phyloP scores from a whole-genome alignment of 2,797 vertebrate genomes.

The Taeniopygia guttata region DNA sequence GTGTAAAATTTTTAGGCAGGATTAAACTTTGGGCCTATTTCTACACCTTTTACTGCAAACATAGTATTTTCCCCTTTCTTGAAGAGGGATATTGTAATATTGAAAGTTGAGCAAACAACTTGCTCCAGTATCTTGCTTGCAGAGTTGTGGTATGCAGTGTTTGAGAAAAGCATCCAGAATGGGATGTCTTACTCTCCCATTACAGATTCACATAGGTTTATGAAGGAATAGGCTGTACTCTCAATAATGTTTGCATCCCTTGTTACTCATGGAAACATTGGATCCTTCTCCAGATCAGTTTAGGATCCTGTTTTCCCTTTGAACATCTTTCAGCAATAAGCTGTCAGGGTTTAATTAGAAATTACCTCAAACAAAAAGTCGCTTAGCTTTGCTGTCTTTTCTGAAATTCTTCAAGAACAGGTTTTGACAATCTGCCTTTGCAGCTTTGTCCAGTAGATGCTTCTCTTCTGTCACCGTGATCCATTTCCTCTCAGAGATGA shows the following conservation, averaged over 20 bases:
- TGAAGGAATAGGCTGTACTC: background rate
- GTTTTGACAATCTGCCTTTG: background rate
- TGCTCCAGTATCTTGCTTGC: background rate
- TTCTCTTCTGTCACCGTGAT: rapidly evolving
- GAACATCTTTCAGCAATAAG: background rate
- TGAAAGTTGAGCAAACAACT: background rate
- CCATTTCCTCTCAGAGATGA: background rate
- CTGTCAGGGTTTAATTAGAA: background rate
- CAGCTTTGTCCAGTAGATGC: background rate
- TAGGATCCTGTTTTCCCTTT: background rate
- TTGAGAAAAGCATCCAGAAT: background rate
- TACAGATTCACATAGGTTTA: background rate
- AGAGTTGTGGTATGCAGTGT: background rate
- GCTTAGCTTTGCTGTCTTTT: background rate
- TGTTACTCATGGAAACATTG: background rate
- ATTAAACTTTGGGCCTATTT: background rate
- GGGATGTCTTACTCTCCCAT: background rate
- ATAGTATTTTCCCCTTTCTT: background rate
- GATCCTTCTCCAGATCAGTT: background rate
- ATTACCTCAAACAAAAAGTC: background rate
- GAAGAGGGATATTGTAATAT: background rate
- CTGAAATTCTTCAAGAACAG: background rate
- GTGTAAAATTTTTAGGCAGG: background rate
- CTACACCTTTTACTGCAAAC: background rate
- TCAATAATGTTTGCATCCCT: background rate